Evolutionary conservation across 2,113 vertebrate genomes (phyloP).

Genomic region (Paramormyrops kingsleyae): DNA sequence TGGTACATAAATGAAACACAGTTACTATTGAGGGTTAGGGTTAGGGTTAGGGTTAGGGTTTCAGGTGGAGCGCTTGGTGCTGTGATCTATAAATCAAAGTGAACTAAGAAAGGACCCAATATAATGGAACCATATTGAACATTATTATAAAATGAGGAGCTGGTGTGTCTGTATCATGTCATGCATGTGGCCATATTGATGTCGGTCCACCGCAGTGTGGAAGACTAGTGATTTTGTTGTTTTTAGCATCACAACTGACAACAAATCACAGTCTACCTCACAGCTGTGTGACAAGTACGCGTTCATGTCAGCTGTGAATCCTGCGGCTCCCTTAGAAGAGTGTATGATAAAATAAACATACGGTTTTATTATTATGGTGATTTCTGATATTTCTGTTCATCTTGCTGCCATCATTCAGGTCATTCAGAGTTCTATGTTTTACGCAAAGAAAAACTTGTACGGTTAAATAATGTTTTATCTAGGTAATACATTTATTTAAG

Average conservation of each 20-base stretch:
- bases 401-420: not conserved
- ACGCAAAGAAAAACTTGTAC: not conserved
- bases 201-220: constrained; percentile 50
- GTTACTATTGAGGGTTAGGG: not conserved
- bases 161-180: not conserved
- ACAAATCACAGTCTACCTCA: constrained; percentile 63
- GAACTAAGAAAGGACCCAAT: not conserved
- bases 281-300: constrained; percentile 44
- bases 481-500: not conserved
- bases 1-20: not conserved
- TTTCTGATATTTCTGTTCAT: not conserved
- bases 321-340: not conserved
- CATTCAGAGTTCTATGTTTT: not conserved
- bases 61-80: not conserved
- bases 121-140: not conserved
- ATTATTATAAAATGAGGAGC: not conserved
- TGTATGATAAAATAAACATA: not conserved
- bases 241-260: constrained; percentile 47
- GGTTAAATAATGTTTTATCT: not conserved
- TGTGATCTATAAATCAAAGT: not conserved
- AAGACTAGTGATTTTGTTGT: constrained; percentile 80
- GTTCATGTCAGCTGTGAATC: not conserved
- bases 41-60: no score
- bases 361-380: not conserved
- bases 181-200: not conserved